Evolutionary conservation across 2,888 invertebrate species (phyloP), one percentile per base, ranked within the genome.

Genomic region (Theodoxus fluviatilis): DNA sequence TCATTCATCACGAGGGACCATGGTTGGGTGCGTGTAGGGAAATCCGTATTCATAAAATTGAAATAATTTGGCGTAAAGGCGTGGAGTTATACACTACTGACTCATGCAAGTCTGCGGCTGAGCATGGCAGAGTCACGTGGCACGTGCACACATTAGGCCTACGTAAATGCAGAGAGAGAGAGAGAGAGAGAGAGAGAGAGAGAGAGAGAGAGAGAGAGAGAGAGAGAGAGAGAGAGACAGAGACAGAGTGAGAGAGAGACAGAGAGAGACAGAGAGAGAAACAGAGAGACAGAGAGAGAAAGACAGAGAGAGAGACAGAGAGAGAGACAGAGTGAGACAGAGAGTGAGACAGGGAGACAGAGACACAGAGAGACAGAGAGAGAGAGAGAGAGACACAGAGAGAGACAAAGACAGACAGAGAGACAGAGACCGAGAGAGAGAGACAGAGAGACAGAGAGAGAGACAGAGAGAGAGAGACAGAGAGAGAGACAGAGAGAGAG

Each of bases 261-360:
- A 57, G 57, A 57, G 57, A 57, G 57, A 57, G 57, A 57, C 28
- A 33, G 18, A 35, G 33, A 33, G 61, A 33, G 61, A 61, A n/a
- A n/a, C n/a, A n/a, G n/a, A n/a, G n/a, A n/a, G n/a, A n/a, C n/a
- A n/a, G n/a, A 57, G 31, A 57, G 57, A 57, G 57, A n/a, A n/a
- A n/a, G n/a, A n/a, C n/a, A n/a, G n/a, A n/a, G n/a, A n/a, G n/a
- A n/a, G n/a, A n/a, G n/a, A n/a, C n/a, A n/a, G n/a, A n/a, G n/a
- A n/a, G n/a, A n/a, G n/a, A n/a, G n/a, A n/a, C n/a, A n/a, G 43
- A 38, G 40, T 40, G 63, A 33, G 68, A 68, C 57, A 68, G 68
- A 68, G 68, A 68, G 68, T 57, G 68, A 68, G 68, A 68, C 57
- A 68, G 61, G 35, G 49, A 31, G 49, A 31, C 7, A 66, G 22